phyloP scores from a whole-genome alignment of 1,140 invertebrate species.

The Neodiprion lecontei region DNA sequence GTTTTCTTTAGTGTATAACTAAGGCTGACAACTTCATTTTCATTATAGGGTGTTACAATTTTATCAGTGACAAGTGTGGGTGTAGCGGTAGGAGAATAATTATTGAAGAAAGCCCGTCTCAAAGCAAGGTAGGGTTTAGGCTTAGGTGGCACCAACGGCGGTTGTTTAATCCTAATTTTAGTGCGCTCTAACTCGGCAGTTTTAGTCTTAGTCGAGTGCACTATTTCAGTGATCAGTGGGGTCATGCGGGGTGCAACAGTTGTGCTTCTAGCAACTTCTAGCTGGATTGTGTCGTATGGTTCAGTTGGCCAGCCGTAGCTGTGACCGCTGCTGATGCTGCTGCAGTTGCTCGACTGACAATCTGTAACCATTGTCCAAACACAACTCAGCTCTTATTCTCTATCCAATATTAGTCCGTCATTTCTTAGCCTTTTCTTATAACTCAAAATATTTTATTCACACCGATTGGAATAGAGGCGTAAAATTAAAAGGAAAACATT shows the following conservation, averaged over 20 bases:
- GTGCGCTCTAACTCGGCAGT: background rate
- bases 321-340: conserved; percentile 32
- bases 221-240: conserved; percentile 34
- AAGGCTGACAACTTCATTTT: background rate
- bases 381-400: conserved; percentile 32
- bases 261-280: conserved; percentile 40
- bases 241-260: conserved; percentile 38
- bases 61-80: too few species aligned
- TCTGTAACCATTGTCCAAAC: conserved; percentile 51
- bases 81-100: background rate
- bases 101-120: conserved; percentile 8
- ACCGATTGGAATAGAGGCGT: too few species aligned
- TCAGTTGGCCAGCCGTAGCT: conserved; percentile 20
- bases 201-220: conserved; percentile 29
- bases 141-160: conserved; percentile 11
- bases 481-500: too few species aligned
- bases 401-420: background rate
- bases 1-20: background rate
- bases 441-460: too few species aligned
- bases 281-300: conserved; percentile 24
- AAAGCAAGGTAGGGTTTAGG: conserved; percentile 10
- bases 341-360: conserved; percentile 38
- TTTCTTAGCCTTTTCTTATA: too few species aligned
- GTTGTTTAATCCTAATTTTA: background rate
- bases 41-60: background rate